Conservation (phyloP, 2,888 invertebrate genomes). For the Lasioglossum vierecki region DNA sequence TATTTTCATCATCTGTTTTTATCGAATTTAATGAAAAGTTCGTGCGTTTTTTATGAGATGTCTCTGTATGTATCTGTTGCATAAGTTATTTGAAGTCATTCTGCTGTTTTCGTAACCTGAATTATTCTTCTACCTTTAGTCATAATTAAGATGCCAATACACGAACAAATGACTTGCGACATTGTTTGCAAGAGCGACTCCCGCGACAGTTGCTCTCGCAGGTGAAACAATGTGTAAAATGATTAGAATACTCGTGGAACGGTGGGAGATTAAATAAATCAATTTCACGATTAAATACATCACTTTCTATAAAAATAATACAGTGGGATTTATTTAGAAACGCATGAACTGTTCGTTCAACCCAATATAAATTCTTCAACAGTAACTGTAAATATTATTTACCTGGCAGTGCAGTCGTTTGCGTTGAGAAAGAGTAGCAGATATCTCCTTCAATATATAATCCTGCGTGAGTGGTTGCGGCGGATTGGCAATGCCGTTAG, state of each 20-base stretch:
- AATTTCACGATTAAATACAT: too few species aligned
- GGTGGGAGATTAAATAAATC: too few species aligned
- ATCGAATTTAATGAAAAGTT: not conserved
- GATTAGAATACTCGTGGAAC: too few species aligned
- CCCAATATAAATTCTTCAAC: too few species aligned
- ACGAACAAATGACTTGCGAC: too few species aligned
- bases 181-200: too few species aligned
- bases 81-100: not conserved
- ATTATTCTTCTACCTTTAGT: not conserved
- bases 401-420: conserved; percentile 93
- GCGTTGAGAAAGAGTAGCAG: conserved; percentile 92
- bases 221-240: too few species aligned
- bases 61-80: too few species aligned
- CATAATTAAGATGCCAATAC: not conserved
- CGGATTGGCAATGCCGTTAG: conserved; percentile 87
- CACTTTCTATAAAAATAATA: too few species aligned
- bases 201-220: too few species aligned
- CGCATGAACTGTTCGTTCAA: not conserved
- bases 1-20: not conserved
- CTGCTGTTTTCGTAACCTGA: not conserved
- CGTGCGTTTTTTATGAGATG: not conserved
- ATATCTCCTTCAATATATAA: conserved; percentile 93
- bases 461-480: conserved; percentile 89
- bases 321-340: too few species aligned
- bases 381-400: not conserved